Evolutionary conservation across 2,888 invertebrate species (phyloP), one percentile per base, ranked within the genome.

Genomic region (Adelognathus sp.): DNA sequence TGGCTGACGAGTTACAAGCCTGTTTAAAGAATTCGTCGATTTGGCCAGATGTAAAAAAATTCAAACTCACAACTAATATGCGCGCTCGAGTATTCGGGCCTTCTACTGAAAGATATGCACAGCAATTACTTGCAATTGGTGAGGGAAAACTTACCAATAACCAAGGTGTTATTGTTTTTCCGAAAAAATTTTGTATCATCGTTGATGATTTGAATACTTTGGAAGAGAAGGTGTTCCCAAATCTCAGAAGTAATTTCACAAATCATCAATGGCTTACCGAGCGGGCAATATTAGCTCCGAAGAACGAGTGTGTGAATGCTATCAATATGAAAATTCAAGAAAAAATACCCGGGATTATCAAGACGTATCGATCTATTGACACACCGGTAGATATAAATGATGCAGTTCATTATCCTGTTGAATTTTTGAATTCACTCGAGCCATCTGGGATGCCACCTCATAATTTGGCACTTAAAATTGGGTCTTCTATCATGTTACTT

Each of bases 371-470:
- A 29, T 80, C 79, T 1, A 73, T 80, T 9, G 79, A 81, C 50
- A 67, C 71, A 33, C 61, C 79, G 9, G 24, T 63, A 9, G 21
- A 80, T 58, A 18, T 21, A 50, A 67, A 80, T 39, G 79, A 83
- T 58, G 56, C 29, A 1, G 79, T 84, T 5, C 81, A 84, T 80
- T 87, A 76, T 82, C 85, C 86, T 36, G 75, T 52, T 11, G 85
- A 87, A 67, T 80, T 81, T 56, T 84, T 87, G n/a, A 82, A 89
- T 75, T 86, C 84, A 69, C 52, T 87, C 1, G 81, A 87, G 75
- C 61, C 81, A 39, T 82, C 83, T 64, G 86, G 85, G 14, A 70
- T 86, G 46, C 83, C 86, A 66, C 82, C 84, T 18, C 88, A 87
- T 60, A 60, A 69, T 74, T 16, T 73, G 9, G 21, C 18, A 74